Evolutionary conservation across 2,113 vertebrate species (phyloP), one percentile per base, ranked within the genome.

Genomic region (Arvicanthis niloticus): DNA sequence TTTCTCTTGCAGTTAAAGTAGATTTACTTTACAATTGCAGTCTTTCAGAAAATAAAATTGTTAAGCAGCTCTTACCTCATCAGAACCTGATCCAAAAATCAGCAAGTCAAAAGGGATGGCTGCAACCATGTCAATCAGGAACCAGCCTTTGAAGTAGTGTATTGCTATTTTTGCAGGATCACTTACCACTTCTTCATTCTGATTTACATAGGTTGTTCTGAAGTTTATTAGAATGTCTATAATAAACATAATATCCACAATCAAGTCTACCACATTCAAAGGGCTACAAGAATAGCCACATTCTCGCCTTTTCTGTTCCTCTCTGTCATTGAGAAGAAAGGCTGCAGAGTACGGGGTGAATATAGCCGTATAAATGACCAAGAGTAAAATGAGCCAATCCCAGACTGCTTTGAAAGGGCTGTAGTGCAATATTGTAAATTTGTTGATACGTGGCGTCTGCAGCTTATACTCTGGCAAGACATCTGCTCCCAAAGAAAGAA

Each of bases 81-180:
- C 99, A 90, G 99, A 99, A 97, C 99, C 99, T 93, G 99, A 99
- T 98, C 99, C 99, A 98, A 99, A 99, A 98, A 99, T 99, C 95
- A 99, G 99, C 97, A 99, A 99, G 99, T 99, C 99, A 98, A 99
- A 99, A 87, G 99, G 99, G 98, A 99, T 99, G 90, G 99, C 99
- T n/a, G 99, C 99, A 95, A 99, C 99, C 99, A 99, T 99, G 99
- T 99, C 99, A 98, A 99, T 99, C 98, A 99, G 99, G 98, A 99
- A 99, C 99, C 99, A 99, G 99, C 99, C 99, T 99, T 99, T 99
- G 99, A 99, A 99, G 98, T 99, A 99, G 98, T 99, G 99, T 98
- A 99, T 99, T 89, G 99, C 99, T 98, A 99, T 99, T 98, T 99
- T 99, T 94, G 99, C 99, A 17, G 99, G 99, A 95, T 99, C 99